Evolutionary conservation across 2,797 vertebrate species (phyloP).

Genomic region (Sparidentex hasta): DNA sequence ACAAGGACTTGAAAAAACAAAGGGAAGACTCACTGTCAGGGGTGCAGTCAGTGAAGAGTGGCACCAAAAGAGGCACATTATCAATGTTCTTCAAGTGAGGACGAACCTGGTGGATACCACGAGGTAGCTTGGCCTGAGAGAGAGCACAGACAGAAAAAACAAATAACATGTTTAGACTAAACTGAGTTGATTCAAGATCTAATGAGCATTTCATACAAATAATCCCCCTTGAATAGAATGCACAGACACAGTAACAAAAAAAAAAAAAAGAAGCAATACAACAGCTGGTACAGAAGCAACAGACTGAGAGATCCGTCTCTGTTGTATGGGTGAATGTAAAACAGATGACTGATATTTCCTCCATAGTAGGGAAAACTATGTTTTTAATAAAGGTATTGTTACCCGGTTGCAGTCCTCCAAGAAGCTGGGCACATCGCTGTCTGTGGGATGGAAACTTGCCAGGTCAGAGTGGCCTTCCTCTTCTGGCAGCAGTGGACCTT

Average conservation of each 20-base stretch:
- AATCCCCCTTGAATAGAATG: background rate
- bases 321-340: background rate
- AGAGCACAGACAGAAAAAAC: background rate
- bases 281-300: background rate
- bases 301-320: background rate
- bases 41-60: slow-evolving; percentile 98
- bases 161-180: background rate
- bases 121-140: slow-evolving; percentile 96
- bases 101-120: slow-evolving; percentile 98
- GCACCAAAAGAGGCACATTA: slow-evolving; percentile 97
- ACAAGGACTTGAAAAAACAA: background rate
- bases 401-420: slow-evolving; percentile 98
- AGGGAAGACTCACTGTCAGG: slow-evolving; percentile 92
- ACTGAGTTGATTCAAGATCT: background rate
- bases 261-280: too few species aligned
- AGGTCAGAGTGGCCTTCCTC: slow-evolving; percentile 96
- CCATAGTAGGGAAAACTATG: background rate
- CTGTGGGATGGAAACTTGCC: slow-evolving; percentile 97
- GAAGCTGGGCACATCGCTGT: slow-evolving; percentile 98
- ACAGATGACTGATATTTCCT: too few species aligned
- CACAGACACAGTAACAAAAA: background rate
- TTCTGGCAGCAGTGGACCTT: slow-evolving; percentile 93
- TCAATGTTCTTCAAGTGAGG: slow-evolving; percentile 99
- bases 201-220: background rate
- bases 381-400: slow-evolving; percentile 12